These are phyloP conservation scores for Chaenogobius annularis DNA, from an alignment of 2,113 vertebrate species.

Conservation along the genomic window DNA sequence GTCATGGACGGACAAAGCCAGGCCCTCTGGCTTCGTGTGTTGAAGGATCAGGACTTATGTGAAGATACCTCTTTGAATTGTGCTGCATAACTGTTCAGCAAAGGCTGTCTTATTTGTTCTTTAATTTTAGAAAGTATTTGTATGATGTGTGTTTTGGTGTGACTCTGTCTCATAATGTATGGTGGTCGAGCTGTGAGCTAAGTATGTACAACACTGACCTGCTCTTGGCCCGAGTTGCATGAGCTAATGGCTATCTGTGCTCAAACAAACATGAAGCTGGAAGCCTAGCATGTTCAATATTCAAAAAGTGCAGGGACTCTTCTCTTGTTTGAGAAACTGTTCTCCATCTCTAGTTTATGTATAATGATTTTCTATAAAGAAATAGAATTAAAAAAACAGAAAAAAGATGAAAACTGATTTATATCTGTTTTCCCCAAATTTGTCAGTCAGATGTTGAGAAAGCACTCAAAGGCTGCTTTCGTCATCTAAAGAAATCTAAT, in stretches of 20 bases:
- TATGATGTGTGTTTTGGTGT: constrained; percentile 12
- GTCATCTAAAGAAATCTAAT: constrained; percentile 49
- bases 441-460: constrained; percentile 47
- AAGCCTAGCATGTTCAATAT: constrained; percentile 28
- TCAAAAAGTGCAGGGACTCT: constrained; percentile 36
- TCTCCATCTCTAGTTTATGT: constrained; percentile 22
- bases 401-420: constrained; percentile 27
- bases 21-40: constrained; percentile 13
- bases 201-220: constrained; percentile 43
- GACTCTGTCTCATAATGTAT: constrained; percentile 32
- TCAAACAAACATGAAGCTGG: constrained; percentile 22
- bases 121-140: not conserved
- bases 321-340: constrained; percentile 39
- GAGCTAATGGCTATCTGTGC: constrained; percentile 33
- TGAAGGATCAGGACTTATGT: not conserved
- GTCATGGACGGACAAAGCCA: not conserved
- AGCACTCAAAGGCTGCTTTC: constrained; percentile 45
- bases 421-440: constrained; percentile 43
- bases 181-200: constrained; percentile 37
- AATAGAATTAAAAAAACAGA: constrained; percentile 47
- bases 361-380: constrained; percentile 18
- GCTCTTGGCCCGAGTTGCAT: constrained; percentile 6
- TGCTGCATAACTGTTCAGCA: not conserved
- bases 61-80: too few species aligned
- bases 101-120: not conserved